Conservation (phyloP, 2,888 invertebrate species). For the Athalia circularis region DNA sequence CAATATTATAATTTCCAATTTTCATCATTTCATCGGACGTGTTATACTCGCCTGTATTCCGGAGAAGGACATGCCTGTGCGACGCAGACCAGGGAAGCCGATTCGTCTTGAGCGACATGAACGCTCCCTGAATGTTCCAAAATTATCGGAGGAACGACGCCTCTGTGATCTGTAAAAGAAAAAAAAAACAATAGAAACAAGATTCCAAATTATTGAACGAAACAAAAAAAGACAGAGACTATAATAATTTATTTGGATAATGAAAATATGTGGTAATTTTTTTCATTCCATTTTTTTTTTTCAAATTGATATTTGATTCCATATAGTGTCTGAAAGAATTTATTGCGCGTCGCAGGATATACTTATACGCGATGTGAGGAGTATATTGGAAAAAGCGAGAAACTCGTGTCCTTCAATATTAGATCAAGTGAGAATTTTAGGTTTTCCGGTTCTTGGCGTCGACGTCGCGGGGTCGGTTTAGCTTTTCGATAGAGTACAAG, state of each 20-base stretch:
- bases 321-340: not conserved
- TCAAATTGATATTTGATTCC: not conserved
- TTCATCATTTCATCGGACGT: no score
- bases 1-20: not conserved
- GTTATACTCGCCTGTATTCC: slow-evolving; percentile 81
- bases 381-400: not conserved
- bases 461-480: not conserved
- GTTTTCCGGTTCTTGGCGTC: slow-evolving; percentile 25
- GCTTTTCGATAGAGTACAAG: not conserved
- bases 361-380: not conserved
- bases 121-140: slow-evolving; percentile 83
- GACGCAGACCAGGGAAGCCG: slow-evolving; percentile 85
- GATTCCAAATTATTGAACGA: no score
- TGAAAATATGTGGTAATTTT: not conserved
- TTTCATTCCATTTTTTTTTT: not conserved
- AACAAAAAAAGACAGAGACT: no score
- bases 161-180: slow-evolving; percentile 80
- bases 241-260: no score
- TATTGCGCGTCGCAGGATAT: not conserved
- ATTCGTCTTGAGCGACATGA: slow-evolving; percentile 84
- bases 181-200: not conserved
- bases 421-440: slow-evolving; percentile 34
- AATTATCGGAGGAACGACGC: slow-evolving; percentile 83
- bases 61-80: slow-evolving; percentile 88
- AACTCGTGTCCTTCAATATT: slow-evolving; percentile 38